Evolutionary conservation across 1,140 invertebrate species (phyloP), one percentile per base, ranked within the genome.

Genomic region (Cataglyphis hispanica): DNA sequence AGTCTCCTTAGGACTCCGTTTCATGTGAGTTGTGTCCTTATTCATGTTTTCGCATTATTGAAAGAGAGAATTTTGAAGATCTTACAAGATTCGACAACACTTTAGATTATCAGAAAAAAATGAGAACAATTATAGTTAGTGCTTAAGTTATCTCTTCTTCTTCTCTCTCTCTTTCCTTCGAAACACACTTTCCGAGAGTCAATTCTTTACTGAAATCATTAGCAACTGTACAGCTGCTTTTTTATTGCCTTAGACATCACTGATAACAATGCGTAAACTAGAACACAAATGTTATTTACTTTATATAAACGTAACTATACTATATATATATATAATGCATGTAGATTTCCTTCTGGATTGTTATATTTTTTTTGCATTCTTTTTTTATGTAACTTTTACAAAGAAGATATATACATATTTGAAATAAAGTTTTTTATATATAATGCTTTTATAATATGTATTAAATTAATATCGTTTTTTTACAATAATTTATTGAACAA

Each of bases 1-100:
- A 0, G 11, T 86, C 31, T 90, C 70, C n/a, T 63, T 31, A 0
- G 89, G 89, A 37, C 46, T 88, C 13, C 5, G 2, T 19, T 86
- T 86, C 6, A 53, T 86, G 16, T 72, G 7, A 16, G 46, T 89
- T 0, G 66, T 16, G 0, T 46, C 1, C 34, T 69, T 63, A 56
- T 85, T 43, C 37, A 67, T 80, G 43, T 34, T 78, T 16, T 16
- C 1, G n/a, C 63, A 13, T 43, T 13, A 27, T 53, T 2, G n/a
- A 61, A 43, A 40, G n/a, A n/a, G n/a, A 63, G 7, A 63, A 40
- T 10, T 31, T 31, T 13, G 19, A 37, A 60, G 22, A 76, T 60
- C 16, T 25, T 10, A 60, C 8, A 56, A 40, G 0, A 40, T 25
- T 34, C 22, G 3, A 25, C 8, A 31, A n/a, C 22, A 43, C 7